Percentiles rank a stretch among this genome's conserved stretches.
Evolutionary conservation across 2,113 vertebrate species (phyloP).

Genomic region (Grammomys dolichurus): DNA sequence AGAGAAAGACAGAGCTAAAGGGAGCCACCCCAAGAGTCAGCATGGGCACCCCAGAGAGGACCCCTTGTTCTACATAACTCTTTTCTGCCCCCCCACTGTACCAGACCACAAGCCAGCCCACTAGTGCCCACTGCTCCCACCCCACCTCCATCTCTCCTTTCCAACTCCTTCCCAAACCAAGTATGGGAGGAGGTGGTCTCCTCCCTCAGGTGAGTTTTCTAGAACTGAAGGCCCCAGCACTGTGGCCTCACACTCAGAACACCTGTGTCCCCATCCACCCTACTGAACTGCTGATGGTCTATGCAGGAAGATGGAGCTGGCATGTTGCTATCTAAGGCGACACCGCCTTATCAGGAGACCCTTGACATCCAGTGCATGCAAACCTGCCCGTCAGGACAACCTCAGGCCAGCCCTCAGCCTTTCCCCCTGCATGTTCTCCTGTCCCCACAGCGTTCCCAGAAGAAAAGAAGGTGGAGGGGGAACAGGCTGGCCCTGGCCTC

Average conservation of each 20-base stretch:
- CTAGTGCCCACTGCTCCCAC: too few relatives aligned
- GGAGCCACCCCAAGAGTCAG: neutral
- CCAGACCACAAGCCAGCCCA: neutral
- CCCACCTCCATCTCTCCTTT: neutral
- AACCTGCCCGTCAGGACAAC: too few relatives aligned
- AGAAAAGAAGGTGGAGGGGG: neutral
- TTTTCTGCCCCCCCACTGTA: neutral
- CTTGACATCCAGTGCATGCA: fast-evolving
- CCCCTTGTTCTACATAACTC: neutral
- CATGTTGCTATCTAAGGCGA: neutral
- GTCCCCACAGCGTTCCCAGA: neutral
- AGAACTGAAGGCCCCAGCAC: neutral
- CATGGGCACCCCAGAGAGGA: neutral
- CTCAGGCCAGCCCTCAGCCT: neutral
- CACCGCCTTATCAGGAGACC: neutral
- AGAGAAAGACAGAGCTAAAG: constrained; percentile 46
- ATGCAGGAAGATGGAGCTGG: neutral
- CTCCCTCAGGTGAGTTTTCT: neutral
- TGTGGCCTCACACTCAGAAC: fast-evolving
- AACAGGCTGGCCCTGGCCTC: neutral
- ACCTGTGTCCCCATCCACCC: neutral
- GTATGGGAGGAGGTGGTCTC: fast-evolving
- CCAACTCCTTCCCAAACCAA: neutral
- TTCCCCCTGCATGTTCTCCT: neutral
- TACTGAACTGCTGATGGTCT: neutral